A percentile compares a stretch with the other conserved stretches of the same genome.
Conservation (phyloP, 2,113 vertebrate species). For the Chloropsis cyanopogon region DNA sequence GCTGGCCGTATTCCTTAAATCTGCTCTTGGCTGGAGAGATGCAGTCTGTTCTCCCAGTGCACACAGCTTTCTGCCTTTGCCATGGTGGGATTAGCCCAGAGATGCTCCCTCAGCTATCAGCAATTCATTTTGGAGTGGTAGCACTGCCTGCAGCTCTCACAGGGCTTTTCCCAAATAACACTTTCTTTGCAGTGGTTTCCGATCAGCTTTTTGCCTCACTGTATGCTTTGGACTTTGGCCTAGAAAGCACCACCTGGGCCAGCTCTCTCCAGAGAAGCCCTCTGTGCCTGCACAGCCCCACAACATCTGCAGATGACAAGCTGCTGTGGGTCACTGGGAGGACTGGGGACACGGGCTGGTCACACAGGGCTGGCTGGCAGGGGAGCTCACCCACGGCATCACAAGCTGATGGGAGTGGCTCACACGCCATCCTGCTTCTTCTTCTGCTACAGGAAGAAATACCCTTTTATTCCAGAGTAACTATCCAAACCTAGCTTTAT, state of each 20-base stretch:
- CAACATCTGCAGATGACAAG: neutral
- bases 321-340: accelerated
- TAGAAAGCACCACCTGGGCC: neutral
- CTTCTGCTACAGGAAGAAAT: neutral
- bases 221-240: neutral
- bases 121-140: neutral
- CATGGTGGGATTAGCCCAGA: neutral
- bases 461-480: neutral
- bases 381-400: neutral
- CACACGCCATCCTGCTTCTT: too few relatives aligned
- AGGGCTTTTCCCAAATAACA: neutral
- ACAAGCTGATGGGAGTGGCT: neutral
- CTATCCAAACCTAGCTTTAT: neutral
- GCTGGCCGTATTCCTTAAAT: neutral
- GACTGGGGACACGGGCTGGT: neutral
- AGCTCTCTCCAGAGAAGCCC: neutral
- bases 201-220: neutral
- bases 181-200: neutral
- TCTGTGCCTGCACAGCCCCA: neutral
- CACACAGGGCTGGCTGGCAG: neutral
- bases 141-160: neutral
- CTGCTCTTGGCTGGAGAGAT: neutral
- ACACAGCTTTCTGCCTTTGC: neutral
- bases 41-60: neutral
- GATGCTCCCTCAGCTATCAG: neutral